Evolutionary conservation across 2,888 invertebrate species (phyloP), one percentile per base, ranked within the genome.

Genomic region (Microctonus aethiopoides): DNA sequence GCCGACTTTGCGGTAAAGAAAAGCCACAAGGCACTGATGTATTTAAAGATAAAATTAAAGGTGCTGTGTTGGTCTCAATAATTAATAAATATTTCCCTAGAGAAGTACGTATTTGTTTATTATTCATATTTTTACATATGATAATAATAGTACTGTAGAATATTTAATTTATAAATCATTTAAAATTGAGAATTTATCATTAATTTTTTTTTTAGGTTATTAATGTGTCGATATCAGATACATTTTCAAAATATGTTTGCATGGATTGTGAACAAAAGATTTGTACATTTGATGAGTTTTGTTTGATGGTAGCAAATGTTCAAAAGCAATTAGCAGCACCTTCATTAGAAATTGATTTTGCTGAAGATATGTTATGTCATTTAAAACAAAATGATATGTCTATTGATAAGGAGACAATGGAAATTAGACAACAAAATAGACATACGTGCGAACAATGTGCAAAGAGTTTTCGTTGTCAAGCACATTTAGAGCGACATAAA

Each of bases 381-480:
- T 76, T 84, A 57, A 84, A 85, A 72, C 81, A 82, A 69, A 80
- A 76, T 41, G 81, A 80, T 26, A 57, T 75, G 1, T 7, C 52
- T 1, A 51, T 67, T 52, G 69, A 65, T 16, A 75, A 72, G 20
- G 54, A 66, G 11, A 60, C 56, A 26, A 7, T 39, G n/a, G 56
- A 34, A n/a, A n/a, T 56, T 6, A 46, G 54, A 67, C 63, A 59
- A 36, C 71, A 71, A 52, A 71, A 72, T 64, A 80, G 78, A 74
- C 79, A 77, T 57, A 74, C 75, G 4, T 85, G 85, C 61, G 77
- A 78, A 39, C 78, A 83, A 71, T 90, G 90, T 77, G 87, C 87
- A 0, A 90, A 90, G 79, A 88, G 87, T 72, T 90, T 90, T 80
- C 88, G 90, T 7, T 86, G 90, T 67, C 89, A 89, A 78, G 89